These are phyloP conservation scores for Tetraneura akinire DNA, from an alignment of 1,140 invertebrate species.

Conservation along the genomic window DNA sequence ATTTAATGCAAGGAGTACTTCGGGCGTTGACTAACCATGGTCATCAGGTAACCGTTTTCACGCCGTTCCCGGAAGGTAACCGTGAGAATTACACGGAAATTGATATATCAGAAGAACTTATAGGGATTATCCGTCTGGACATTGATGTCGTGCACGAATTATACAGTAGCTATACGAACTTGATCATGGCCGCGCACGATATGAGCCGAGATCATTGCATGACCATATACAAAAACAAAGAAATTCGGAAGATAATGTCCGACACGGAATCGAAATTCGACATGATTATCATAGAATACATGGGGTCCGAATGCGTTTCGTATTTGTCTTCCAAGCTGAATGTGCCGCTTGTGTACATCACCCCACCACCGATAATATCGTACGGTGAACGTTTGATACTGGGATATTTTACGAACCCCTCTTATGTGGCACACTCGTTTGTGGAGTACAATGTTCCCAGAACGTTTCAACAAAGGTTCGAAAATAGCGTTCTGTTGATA, in stretches of 20 bases:
- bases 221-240: not conserved
- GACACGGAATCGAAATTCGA: not conserved
- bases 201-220: not conserved
- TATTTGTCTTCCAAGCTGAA: not conserved
- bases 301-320: not conserved
- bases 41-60: slow-evolving; percentile 57
- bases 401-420: not conserved
- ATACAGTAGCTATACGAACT: too few species aligned
- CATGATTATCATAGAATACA: not conserved
- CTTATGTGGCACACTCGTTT: not conserved
- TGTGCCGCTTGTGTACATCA: not conserved
- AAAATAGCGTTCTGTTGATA: not conserved
- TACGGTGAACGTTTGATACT: not conserved
- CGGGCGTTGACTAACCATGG: slow-evolving; percentile 55
- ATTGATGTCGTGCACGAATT: not conserved
- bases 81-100: slow-evolving; percentile 15
- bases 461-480: not conserved
- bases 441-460: not conserved
- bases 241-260: not conserved
- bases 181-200: too few species aligned
- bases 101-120: not conserved
- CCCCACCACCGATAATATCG: not conserved
- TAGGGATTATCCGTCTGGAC: not conserved
- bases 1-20: slow-evolving; percentile 57
- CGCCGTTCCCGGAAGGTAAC: slow-evolving; percentile 57